phyloP scores from a whole-genome alignment of 2,113 vertebrate species.

The Camarhynchus parvulus region DNA sequence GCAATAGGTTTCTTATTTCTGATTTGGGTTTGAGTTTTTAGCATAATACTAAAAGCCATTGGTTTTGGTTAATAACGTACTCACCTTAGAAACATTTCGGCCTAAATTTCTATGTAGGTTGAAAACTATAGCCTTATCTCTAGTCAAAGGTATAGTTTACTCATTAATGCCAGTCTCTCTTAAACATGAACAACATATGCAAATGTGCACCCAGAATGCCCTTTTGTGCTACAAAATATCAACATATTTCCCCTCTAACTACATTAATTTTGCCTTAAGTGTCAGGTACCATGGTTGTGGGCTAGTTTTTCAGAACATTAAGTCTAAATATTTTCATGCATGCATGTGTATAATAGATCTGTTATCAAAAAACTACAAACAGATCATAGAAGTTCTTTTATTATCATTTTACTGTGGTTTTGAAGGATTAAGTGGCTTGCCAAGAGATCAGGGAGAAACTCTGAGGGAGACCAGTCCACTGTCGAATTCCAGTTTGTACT shows the following conservation, averaged over 20 bases:
- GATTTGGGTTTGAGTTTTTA: not conserved
- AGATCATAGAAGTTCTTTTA: not conserved
- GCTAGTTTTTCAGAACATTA: not conserved
- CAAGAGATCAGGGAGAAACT: not conserved
- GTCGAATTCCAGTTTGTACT: not conserved
- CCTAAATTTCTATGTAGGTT: not conserved
- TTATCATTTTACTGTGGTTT: not conserved
- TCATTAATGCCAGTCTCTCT: not conserved
- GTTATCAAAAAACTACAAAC: not conserved
- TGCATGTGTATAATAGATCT: not conserved
- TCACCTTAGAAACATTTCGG: not conserved
- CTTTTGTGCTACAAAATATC: not conserved
- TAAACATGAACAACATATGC: not conserved
- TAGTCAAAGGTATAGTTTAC: not conserved
- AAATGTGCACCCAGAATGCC: not conserved
- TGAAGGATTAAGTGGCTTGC: not conserved
- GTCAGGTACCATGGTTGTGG: not conserved
- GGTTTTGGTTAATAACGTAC: not conserved
- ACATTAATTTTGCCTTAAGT: not conserved
- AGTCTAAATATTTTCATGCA: not conserved
- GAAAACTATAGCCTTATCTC: not conserved
- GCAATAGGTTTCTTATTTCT: not conserved
- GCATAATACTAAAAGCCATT: not conserved
- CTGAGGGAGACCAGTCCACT: not conserved
- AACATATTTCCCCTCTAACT: not conserved